Evolutionary conservation across 2,888 invertebrate genomes (phyloP), one percentile per base, ranked within the genome.

Genomic region (Machimus atricapillus): DNA sequence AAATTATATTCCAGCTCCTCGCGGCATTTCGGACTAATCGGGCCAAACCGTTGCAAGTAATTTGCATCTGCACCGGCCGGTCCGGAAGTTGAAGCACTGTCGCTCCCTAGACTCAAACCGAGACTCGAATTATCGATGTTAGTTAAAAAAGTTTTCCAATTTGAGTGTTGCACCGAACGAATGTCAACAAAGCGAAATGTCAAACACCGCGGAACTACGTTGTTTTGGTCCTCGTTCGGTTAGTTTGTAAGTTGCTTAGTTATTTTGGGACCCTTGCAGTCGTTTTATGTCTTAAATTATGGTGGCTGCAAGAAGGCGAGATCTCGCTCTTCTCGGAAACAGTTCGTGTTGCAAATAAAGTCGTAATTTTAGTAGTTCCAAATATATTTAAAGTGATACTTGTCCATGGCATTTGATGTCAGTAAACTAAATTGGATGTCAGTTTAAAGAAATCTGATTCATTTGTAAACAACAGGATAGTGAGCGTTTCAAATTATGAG

Each of bases 181-280:
- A 86, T 77, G 86, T 86, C 86, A 34, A 37, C n/a, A 43, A 73
- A 56, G 40, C 19, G 52, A 37, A 87, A 87, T 81, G 87, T 83
- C 87, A 87, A 87, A 87, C 40, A 31, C 86, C 56, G 76, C 82
- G 58, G 73, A 86, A 81, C 43, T 87, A 87, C 87, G 87, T 82
- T 87, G 87, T 87, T 87, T 87, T 87, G 87, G 40, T 87, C 66
- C 66, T 66, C 66, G 66, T 66, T 23, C 66, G 66, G 23, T 66
- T 66, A 66, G 66, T 66, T 66, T 66, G 66, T 66, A 66, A 66
- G 66, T 66, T 66, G 23, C 66, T 23, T 66, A 19, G 66, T 66
- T 23, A 23, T 66, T 66, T 66, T 23, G 27, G 66, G 19, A 23
- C 19, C 12, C 19, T 23, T 66, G 66, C 23, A 23, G 66, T 66